Evolutionary conservation across 2,888 invertebrate genomes (phyloP), one percentile per base, ranked within the genome.

Genomic region (Megamerina dolium): DNA sequence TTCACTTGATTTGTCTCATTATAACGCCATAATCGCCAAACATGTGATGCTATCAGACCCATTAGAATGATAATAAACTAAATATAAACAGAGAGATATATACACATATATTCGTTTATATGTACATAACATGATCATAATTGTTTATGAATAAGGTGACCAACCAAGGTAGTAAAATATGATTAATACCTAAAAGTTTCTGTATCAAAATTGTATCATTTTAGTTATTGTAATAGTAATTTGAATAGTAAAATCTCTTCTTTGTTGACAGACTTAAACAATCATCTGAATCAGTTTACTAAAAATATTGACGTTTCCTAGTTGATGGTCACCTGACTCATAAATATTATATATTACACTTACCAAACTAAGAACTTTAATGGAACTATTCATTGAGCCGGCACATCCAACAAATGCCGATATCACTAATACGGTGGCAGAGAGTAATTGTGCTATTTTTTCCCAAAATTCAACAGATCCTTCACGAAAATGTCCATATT

Each of bases 301-400:
- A n/a, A n/a, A n/a, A n/a, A n/a, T n/a, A n/a, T n/a, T n/a, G n/a
- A n/a, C n/a, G n/a, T n/a, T n/a, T n/a, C n/a, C n/a, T n/a, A n/a
- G n/a, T n/a, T n/a, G n/a, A n/a, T n/a, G 20, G 8, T 19, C n/a
- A 9, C 26, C 16, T 18, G 12, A 10, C 10, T 23, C 10, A 23
- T 23, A 8, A 23, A 10, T 10, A 10, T 10, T 23, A 23, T 23
- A 23, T 8, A 23, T 23, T 23, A 5, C 34, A 48, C 61, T 51
- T 37, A 64, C 64, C 51, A 57, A 42, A 12, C 55, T 50, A 33
- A 65, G 47, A 12, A 63, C 56, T 41, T 59, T 63, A 17, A 64
- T 59, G 17, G 64, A 64, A 14, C 64, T 63, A 36, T 61, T 43
- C n/a, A 58, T 56, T 8, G 66, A 60, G 2, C 59, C 64, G 9